Base-by-base conservation (phyloP, 1,140 invertebrate species). In the Tetramorium simillimum region DNA sequence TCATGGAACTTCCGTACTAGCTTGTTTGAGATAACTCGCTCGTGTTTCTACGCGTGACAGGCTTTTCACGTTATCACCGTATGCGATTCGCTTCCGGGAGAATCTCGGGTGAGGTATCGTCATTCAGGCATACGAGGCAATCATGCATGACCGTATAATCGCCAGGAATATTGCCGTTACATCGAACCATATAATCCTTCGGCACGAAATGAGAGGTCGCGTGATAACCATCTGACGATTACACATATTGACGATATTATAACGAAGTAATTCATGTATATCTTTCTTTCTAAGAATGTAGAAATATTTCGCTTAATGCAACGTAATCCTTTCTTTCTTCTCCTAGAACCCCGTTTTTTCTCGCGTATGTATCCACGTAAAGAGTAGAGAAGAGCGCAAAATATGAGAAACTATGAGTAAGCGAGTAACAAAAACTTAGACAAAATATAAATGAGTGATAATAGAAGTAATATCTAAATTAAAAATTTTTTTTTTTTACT, bases 81-180 rank as follows among this genome's bases (percentile, higher is more conserved):
- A 21, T 14, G 43, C 18, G 43, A 67, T 37, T 49, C 24, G 43
- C 40, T 67, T 78, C 43, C 60, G 40, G 40, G 24, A 67, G 58
- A 67, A 78, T 67, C 43, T 78, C 76, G n/a, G 9, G 43, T 40
- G 28, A 80, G 28, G 43, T 69, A 67, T 33, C 46, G 43, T 51
- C 58, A 3, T 46, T 46, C 40, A 24, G 9, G 43, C 40, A 14
- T 51, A 78, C 46, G 62, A 80, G 46, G 77, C 46, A 80, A 80
- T 37, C 62, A 69, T 40, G 33, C 63, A n/a, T 56, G 62, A 21
- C 33, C n/a, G 43, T 81, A 69, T 53, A 70, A 70, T 81, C 62
- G 43, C 18, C 62, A 46, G 33, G n/a, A 53, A n/a, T 80, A 69
- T 80, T 33, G 60, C 40, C 76, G 63, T 81, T 81, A 81, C 33